phyloP scores from a whole-genome alignment of 1,140 invertebrate species.

The Anoplolepis gracilipes region DNA sequence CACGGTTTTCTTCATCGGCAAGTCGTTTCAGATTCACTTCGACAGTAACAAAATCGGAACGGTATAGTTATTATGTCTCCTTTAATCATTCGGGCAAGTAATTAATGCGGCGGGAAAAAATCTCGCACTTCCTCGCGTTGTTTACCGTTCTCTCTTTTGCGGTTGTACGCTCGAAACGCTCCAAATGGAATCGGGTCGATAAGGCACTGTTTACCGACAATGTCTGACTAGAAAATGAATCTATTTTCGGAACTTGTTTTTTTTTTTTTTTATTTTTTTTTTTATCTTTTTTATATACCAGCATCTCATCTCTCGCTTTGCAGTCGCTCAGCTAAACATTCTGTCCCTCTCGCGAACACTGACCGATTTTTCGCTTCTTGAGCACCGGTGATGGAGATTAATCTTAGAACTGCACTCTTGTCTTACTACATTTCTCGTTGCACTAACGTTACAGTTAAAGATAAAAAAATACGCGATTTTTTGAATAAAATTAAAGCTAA shows the following conservation, averaged over 20 bases:
- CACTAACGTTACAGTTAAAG: background rate
- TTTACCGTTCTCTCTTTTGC: background rate
- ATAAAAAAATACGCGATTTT: conserved; percentile 1
- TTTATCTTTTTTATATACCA: conserved; percentile 33
- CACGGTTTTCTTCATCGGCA: conserved; percentile 46
- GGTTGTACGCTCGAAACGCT: conserved; percentile 60
- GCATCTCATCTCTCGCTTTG: conserved; percentile 61
- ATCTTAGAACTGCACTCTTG: conserved; percentile 39
- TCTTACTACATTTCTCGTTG: conserved; percentile 9
- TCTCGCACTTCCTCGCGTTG: conserved; percentile 17
- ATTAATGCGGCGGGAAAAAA: conserved; percentile 35
- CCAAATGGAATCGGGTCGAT: conserved; percentile 82
- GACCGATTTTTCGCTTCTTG: conserved; percentile 11
- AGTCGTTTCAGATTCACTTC: conserved; percentile 57
- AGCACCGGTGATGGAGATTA: conserved; percentile 36
- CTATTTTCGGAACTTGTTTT: conserved; percentile 80
- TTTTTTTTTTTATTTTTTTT: conserved; percentile 58
- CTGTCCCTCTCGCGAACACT: conserved; percentile 47
- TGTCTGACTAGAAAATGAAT: conserved; percentile 86
- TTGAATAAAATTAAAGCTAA: conserved; percentile 57
- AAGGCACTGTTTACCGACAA: conserved; percentile 86
- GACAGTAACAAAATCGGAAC: conserved; percentile 53
- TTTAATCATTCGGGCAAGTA: conserved; percentile 30
- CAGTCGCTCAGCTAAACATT: conserved; percentile 46
- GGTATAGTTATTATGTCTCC: conserved; percentile 33